These are phyloP conservation scores for Turdus rufiventris DNA, from an alignment of 2,113 vertebrate genomes.

Conservation along the genomic window DNA sequence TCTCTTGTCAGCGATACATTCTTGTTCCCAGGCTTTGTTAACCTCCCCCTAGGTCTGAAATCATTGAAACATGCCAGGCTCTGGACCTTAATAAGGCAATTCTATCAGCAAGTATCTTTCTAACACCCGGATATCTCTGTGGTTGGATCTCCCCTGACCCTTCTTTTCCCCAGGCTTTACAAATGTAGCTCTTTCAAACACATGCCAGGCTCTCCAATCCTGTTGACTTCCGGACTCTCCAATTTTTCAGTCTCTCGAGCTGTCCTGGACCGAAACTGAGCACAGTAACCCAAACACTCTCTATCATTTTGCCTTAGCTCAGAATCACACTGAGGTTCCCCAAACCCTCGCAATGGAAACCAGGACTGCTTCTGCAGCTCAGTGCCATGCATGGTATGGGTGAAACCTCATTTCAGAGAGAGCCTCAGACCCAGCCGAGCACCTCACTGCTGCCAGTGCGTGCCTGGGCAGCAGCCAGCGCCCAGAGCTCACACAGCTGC, in stretches of 20 bases:
- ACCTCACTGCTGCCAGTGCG: fast-evolving
- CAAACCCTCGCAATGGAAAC: not conserved
- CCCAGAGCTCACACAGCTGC: fast-evolving
- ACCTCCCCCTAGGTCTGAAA: not conserved
- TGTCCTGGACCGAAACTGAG: not conserved
- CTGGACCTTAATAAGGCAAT: not conserved
- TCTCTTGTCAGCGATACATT: not conserved
- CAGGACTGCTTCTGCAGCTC: not conserved
- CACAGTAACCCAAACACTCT: not conserved
- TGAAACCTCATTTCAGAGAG: not conserved
- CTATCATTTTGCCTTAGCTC: not conserved
- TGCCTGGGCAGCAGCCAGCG: not conserved
- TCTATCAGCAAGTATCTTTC: not conserved
- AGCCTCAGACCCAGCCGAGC: fast-evolving
- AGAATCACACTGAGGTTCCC: not conserved
- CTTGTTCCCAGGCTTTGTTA: not conserved
- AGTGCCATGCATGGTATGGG: fast-evolving
- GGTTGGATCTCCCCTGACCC: not conserved
- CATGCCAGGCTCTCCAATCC: not conserved
- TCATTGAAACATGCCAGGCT: not conserved
- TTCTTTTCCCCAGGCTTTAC: not conserved
- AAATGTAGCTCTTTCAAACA: not conserved
- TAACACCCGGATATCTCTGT: not conserved
- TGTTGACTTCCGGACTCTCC: not conserved
- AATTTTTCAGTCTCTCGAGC: not conserved